A percentile compares a stretch with the other conserved stretches of the same genome.
These are phyloP conservation scores for Auanema sp. DNA, from an alignment of 2,888 invertebrate genomes.

Conservation along the genomic window DNA sequence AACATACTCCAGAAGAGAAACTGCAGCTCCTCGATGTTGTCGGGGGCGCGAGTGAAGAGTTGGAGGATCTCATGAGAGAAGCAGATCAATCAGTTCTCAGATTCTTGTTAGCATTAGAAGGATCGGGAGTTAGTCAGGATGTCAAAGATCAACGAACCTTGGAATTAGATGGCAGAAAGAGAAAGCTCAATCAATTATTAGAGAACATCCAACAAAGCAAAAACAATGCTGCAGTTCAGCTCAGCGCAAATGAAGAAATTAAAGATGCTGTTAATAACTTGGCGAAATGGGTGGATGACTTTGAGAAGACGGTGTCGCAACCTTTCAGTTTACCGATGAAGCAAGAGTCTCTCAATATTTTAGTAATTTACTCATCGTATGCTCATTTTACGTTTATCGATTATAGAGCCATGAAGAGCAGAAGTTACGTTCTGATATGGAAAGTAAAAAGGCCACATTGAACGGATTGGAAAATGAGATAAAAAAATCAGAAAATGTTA, in stretches of 20 bases:
- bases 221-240: conserved; percentile 33
- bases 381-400: background rate
- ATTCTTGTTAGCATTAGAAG: conserved; percentile 37
- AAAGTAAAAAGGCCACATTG: conserved; percentile 29
- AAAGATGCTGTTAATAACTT: conserved; percentile 34
- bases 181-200: conserved; percentile 15
- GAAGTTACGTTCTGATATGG: conserved; percentile 39
- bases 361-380: conserved; percentile 1
- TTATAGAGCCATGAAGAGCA: conserved; percentile 36
- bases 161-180: conserved; percentile 22
- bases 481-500: too few relatives aligned
- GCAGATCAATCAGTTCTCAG: conserved; percentile 30
- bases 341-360: conserved; percentile 26
- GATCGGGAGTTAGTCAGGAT: conserved; percentile 31
- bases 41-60: conserved; percentile 19
- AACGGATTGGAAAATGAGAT: conserved; percentile 29
- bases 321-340: conserved; percentile 36
- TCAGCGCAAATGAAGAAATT: conserved; percentile 43
- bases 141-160: conserved; percentile 28
- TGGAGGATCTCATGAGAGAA: conserved; percentile 5
- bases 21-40: conserved; percentile 32
- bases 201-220: conserved; percentile 38
- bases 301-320: conserved; percentile 21
- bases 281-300: conserved; percentile 28
- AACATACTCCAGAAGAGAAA: background rate